A percentile compares a stretch with the other conserved stretches of the same genome.
These are phyloP conservation scores for Papilio gigon DNA, from an alignment of 2,888 invertebrate genomes.

Conservation along the genomic window DNA sequence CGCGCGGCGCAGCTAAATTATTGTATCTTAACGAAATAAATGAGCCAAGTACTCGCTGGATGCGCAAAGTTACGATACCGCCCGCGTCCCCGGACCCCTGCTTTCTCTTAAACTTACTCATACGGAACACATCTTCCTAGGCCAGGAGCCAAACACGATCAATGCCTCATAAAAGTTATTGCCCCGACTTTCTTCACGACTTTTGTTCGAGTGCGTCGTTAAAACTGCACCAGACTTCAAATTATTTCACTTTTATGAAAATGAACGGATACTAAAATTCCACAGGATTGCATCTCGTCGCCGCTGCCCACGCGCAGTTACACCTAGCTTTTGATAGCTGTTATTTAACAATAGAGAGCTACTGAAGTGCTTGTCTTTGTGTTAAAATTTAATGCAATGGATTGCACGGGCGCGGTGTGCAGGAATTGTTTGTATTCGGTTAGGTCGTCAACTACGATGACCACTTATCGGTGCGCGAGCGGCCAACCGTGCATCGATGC, in stretches of 20 bases:
- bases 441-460: too few relatives aligned
- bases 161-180: conserved; percentile 33
- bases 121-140: conserved; percentile 51
- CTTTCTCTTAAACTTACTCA: conserved; percentile 53
- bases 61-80: conserved; percentile 53
- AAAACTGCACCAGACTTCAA: conserved; percentile 29
- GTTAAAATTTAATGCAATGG: background rate
- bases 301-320: background rate
- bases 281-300: conserved; percentile 16
- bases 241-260: conserved; percentile 32
- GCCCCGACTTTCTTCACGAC: conserved; percentile 33
- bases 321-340: background rate
- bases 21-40: conserved; percentile 67
- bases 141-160: conserved; percentile 50
- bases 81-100: conserved; percentile 45
- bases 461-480: too few relatives aligned
- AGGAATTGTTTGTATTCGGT: too few relatives aligned
- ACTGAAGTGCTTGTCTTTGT: background rate
- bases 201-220: conserved; percentile 28
- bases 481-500: too few relatives aligned
- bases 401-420: too few relatives aligned
- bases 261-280: conserved; percentile 23
- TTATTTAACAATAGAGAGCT: background rate
- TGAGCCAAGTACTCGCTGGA: conserved; percentile 51
- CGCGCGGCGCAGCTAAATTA: conserved; percentile 51